A percentile compares a stretch with the other conserved stretches of the same genome.
phyloP scores from a whole-genome alignment of 2,113 vertebrate genomes.

The Chamaetylas fuelleborni region DNA sequence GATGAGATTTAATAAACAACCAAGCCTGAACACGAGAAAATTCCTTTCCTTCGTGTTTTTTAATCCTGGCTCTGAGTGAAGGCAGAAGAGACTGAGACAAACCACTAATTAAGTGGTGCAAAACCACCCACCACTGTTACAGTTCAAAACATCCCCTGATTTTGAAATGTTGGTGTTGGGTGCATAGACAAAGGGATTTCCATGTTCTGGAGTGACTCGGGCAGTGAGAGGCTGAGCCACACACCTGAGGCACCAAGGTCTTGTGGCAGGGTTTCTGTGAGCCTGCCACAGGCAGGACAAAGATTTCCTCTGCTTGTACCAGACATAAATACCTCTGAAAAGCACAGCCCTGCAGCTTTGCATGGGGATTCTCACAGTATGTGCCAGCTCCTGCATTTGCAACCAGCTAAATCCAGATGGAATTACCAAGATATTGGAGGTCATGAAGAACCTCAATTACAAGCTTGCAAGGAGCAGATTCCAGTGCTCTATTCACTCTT shows the following conservation, averaged over 20 bases:
- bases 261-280: neutral
- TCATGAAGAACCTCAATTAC: neutral
- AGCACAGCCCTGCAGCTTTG: neutral
- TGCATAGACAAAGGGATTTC: neutral
- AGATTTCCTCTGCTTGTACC: neutral
- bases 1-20: too few relatives aligned
- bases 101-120: too few relatives aligned
- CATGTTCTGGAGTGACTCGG: neutral
- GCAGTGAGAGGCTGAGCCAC: neutral
- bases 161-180: neutral
- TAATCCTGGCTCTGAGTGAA: too few relatives aligned
- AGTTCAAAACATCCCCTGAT: neutral
- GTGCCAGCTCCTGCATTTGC: neutral
- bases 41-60: too few relatives aligned
- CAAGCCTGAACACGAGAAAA: too few relatives aligned
- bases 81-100: too few relatives aligned
- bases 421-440: neutral
- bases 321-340: neutral
- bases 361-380: rapidly evolving
- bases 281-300: neutral
- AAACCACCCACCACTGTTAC: too few relatives aligned
- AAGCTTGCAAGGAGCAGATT: neutral
- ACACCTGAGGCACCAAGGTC: neutral
- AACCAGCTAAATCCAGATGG: neutral
- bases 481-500: neutral